These are phyloP conservation scores for Excalfactoria chinensis DNA, from an alignment of 2,113 vertebrate species.

Conservation along the genomic window DNA sequence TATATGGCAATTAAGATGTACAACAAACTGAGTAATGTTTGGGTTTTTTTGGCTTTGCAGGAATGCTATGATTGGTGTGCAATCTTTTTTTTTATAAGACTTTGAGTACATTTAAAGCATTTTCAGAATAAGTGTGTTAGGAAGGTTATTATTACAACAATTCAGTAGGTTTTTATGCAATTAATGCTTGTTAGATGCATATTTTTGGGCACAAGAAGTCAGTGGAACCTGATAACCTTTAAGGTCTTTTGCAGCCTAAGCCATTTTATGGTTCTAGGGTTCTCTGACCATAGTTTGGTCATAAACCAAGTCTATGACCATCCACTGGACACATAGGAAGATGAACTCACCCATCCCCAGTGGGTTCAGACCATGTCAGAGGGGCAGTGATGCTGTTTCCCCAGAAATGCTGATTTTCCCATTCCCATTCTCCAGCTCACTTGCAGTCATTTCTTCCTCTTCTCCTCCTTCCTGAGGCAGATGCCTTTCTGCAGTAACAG, in stretches of 20 bases:
- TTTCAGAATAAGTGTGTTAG: neutral
- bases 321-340: fast-evolving
- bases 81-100: neutral
- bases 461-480: neutral
- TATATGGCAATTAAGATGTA: neutral
- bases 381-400: neutral
- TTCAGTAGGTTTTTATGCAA: neutral
- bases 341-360: fast-evolving
- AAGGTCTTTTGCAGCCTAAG: too few species aligned
- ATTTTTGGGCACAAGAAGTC: constrained; percentile 5
- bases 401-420: neutral
- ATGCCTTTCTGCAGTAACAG: neutral
- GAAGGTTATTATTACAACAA: neutral
- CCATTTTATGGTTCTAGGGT: too few species aligned
- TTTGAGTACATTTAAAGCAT: neutral
- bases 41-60: neutral
- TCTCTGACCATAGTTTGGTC: neutral
- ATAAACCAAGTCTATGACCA: neutral
- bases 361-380: fast-evolving
- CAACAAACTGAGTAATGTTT: neutral
- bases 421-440: fast-evolving
- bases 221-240: too few species aligned
- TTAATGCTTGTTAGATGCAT: neutral
- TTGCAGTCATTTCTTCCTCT: neutral
- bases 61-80: neutral